Evolutionary conservation across 2,888 invertebrate genomes (phyloP), one percentile per base, ranked within the genome.

Genomic region (Leptopterna dolabrata): DNA sequence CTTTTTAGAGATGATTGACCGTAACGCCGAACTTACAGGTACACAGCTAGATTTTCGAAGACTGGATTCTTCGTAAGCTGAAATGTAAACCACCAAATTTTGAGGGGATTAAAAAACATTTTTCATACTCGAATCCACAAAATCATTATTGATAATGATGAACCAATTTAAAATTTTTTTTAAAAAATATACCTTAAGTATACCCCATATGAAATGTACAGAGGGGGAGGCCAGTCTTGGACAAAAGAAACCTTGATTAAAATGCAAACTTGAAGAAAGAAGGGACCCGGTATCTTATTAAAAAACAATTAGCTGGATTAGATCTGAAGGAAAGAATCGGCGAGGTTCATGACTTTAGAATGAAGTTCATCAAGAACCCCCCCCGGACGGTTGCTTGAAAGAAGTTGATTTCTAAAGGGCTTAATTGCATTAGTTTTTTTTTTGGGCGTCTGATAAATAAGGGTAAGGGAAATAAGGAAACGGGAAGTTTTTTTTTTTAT

Each of bases 251-350:
- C 9, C 63, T 19, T 24, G 63, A 63, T 63, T 63, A 63, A 24
- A 63, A 63, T 63, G 24, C 63, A 63, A 13, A 63, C 19, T 24
- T 24, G 63, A 27, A 51, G 9, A 19, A 63, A 7, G 24, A 27
- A 19, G 63, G 63, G 36, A 24, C 24, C 24, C 1, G 27, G 63
- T 63, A 24, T 24, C 24, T 63, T 63, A 24, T 63, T 63, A 63
- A 63, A 27, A 63, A 63, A n/a, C 63, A 63, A 63, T 63, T 63
- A 63, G 63, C 63, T 63, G 63, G 63, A 63, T 63, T 63, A 63
- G 63, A 63, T 63, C 63, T 27, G 63, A 63, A 63, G 63, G 63
- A 63, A 24, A 63, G 63, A 63, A 63, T 63, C 24, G 63, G 63
- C 63, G 63, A 24, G 63, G 63, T 24, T 63, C 63, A 63, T 63